These are phyloP conservation scores for Micoletzkya japonica DNA, from an alignment of 2,888 invertebrate species.

Conservation along the genomic window DNA sequence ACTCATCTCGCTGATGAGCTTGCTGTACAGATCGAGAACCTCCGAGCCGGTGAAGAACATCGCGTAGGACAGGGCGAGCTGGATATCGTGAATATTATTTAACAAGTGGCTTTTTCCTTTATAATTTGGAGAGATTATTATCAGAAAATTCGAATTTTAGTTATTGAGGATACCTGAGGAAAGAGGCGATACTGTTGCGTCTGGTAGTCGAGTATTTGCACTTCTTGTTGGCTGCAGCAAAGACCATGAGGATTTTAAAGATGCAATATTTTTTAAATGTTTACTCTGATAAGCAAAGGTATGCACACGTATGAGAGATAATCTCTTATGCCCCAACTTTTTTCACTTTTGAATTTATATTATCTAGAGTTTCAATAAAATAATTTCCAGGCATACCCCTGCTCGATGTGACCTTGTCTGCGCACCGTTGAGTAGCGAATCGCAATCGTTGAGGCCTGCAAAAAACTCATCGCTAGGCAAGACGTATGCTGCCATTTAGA, in stretches of 20 bases:
- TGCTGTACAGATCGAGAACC: slow-evolving; percentile 42
- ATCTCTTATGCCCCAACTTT: background rate
- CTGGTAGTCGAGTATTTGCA: slow-evolving; percentile 87
- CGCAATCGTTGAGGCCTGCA: slow-evolving; percentile 82
- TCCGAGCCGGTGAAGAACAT: slow-evolving; percentile 71
- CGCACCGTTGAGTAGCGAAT: slow-evolving; percentile 87
- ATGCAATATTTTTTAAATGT: background rate
- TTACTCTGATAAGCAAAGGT: background rate
- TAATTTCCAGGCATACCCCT: slow-evolving; percentile 71
- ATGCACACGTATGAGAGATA: background rate
- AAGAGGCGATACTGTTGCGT: slow-evolving; percentile 92
- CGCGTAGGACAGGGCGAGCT: slow-evolving; percentile 75
- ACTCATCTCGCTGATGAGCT: background rate
- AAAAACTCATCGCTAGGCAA: too few relatives aligned
- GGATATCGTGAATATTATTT: background rate
- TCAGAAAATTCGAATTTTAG: background rate
- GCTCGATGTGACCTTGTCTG: slow-evolving; percentile 74
- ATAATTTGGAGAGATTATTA: too few relatives aligned
- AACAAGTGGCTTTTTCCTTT: too few relatives aligned
- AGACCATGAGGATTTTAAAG: background rate
- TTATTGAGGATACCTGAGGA: slow-evolving; percentile 71
- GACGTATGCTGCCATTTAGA: too few relatives aligned
- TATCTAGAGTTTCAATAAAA: background rate
- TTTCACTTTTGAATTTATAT: background rate
- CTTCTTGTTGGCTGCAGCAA: slow-evolving; percentile 69